These are phyloP conservation scores for Slavum lentiscoides DNA, from an alignment of 2,888 invertebrate species.

Conservation along the genomic window DNA sequence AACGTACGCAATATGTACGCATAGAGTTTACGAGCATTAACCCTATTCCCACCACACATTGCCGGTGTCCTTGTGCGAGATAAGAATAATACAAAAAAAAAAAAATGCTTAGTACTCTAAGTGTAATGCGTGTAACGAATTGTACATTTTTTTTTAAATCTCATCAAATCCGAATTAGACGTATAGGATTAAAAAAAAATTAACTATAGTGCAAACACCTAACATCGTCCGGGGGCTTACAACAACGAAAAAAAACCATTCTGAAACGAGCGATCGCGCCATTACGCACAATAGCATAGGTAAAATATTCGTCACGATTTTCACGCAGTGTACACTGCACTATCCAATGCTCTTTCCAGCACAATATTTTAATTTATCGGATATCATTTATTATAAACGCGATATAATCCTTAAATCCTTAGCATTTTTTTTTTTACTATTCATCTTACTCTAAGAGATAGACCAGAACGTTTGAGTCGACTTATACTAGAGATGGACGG, in stretches of 20 bases:
- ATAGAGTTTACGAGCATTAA: no score
- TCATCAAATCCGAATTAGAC: constrained; percentile 37
- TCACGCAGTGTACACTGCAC: background rate
- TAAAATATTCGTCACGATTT: constrained; percentile 27
- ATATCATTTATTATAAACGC: no score
- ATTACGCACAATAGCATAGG: constrained; percentile 24
- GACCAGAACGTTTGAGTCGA: no score
- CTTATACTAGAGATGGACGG: no score
- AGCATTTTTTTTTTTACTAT: no score
- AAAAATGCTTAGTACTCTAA: background rate
- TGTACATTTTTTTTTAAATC: constrained; percentile 18
- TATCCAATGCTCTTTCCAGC: no score
- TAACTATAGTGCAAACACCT: constrained; percentile 34
- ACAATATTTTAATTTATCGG: no score
- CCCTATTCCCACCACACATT: no score
- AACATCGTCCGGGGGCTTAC: background rate
- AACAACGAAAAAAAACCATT: constrained; percentile 12
- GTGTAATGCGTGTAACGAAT: constrained; percentile 25
- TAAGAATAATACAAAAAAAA: background rate
- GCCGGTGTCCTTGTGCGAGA: background rate
- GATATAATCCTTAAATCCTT: no score
- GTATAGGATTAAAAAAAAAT: constrained; percentile 44
- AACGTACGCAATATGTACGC: no score
- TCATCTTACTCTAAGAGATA: no score
- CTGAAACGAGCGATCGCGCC: constrained; percentile 4